Conservation (phyloP, 1,140 invertebrate genomes). For the Dendroctonus ponderosae region DNA sequence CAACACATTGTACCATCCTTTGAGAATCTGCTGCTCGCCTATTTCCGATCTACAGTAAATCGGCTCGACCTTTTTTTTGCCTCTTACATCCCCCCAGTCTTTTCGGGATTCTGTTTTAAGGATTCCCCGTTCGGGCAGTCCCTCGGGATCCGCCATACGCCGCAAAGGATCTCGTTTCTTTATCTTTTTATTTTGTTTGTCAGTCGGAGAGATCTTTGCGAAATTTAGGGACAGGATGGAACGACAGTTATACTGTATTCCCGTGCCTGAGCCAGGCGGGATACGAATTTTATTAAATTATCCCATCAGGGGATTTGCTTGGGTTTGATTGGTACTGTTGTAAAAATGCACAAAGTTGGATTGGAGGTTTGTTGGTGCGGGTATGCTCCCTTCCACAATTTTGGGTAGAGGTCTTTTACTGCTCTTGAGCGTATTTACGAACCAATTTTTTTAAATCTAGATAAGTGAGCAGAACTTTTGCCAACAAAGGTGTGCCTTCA, state of each 20-base stretch:
- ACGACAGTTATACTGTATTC: conserved; percentile 9
- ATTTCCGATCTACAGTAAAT: conserved; percentile 8
- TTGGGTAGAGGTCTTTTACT: too few relatives aligned
- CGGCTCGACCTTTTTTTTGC: conserved; percentile 15
- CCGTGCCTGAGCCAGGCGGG: background rate
- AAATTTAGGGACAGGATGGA: conserved; percentile 22
- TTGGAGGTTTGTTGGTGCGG: background rate
- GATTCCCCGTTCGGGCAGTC: conserved; percentile 7
- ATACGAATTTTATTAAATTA: conserved; percentile 18
- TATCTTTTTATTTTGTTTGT: conserved; percentile 33
- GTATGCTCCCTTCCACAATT: too few relatives aligned
- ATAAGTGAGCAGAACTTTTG: too few relatives aligned
- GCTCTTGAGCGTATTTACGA: too few relatives aligned
- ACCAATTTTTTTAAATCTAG: too few relatives aligned
- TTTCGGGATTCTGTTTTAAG: conserved; percentile 20
- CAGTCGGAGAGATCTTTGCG: conserved; percentile 19
- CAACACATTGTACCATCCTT: background rate
- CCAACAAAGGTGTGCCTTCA: too few relatives aligned
- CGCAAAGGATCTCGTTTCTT: conserved; percentile 25
- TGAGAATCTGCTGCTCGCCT: background rate
- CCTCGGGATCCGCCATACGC: conserved; percentile 15
- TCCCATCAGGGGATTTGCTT: background rate
- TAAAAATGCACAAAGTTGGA: background rate
- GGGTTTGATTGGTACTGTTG: background rate
- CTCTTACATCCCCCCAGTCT: conserved; percentile 14